A percentile compares a stretch with the other conserved stretches of the same genome.
Conservation (phyloP, 37 sponge, comb jelly and placozoan genomes). For the Spongia lamella region DNA sequence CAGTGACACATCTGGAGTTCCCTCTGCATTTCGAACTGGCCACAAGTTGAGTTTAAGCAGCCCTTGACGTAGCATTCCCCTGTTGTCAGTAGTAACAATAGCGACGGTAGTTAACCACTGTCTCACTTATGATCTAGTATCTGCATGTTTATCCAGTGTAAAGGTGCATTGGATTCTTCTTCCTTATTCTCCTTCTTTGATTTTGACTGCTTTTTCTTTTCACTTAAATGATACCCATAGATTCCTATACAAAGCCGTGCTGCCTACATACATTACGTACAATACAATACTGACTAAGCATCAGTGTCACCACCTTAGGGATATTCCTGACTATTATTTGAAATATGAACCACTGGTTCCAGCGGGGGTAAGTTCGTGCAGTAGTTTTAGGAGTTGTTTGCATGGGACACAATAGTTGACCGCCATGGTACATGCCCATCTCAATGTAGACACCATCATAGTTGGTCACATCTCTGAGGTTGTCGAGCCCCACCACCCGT, state of each 20-base stretch:
- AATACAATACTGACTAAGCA: neutral
- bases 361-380: constrained; percentile 56
- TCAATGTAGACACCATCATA: constrained; percentile 60
- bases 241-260: constrained; percentile 72
- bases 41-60: constrained; percentile 70
- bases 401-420: constrained; percentile 55
- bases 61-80: constrained; percentile 71
- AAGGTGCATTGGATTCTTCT: constrained; percentile 30
- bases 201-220: constrained; percentile 47
- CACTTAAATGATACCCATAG: constrained; percentile 32
- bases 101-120: neutral
- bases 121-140: constrained; percentile 82
- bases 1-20: constrained; percentile 9
- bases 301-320: constrained; percentile 65
- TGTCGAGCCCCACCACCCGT: constrained; percentile 73
- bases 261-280: constrained; percentile 27
- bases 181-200: constrained; percentile 29
- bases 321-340: constrained; percentile 66
- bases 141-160: constrained; percentile 91
- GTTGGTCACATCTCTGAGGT: constrained; percentile 26
- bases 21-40: constrained; percentile 47
- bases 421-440: constrained; percentile 85
- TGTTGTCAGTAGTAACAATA: neutral
- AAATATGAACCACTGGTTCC: constrained; percentile 91
- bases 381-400: constrained; percentile 20